A percentile compares a stretch with the other conserved stretches of the same genome.
phyloP scores from a whole-genome alignment of 2,888 invertebrate species.

The Hartigia nigra region DNA sequence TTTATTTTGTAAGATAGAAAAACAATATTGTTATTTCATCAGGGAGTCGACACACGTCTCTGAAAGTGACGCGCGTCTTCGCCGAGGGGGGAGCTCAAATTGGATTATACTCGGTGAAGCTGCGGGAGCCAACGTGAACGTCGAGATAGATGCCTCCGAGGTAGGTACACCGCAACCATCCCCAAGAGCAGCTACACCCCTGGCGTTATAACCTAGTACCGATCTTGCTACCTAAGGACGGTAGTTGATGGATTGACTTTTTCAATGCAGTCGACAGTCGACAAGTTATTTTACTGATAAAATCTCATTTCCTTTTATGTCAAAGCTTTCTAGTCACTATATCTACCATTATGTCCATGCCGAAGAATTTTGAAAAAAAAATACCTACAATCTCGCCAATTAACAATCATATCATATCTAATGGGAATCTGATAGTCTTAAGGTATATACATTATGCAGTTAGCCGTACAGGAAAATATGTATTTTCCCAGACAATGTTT shows the following conservation, averaged over 20 bases:
- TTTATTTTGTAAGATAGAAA: slow-evolving; percentile 44
- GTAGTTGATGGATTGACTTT: slow-evolving; percentile 60
- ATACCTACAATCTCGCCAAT: not conserved
- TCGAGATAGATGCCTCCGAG: slow-evolving; percentile 7
- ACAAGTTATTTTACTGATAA: slow-evolving; percentile 25
- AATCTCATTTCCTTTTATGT: not conserved
- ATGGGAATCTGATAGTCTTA: not conserved
- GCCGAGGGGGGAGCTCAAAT: slow-evolving; percentile 58
- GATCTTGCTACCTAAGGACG: slow-evolving; percentile 38
- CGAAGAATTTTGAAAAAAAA: no score
- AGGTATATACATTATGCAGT: not conserved
- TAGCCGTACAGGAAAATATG: not conserved
- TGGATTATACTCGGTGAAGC: slow-evolving; percentile 55
- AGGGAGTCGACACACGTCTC: slow-evolving; percentile 59
- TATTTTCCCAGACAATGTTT: not conserved
- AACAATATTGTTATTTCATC: slow-evolving; percentile 63
- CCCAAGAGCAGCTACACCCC: slow-evolving; percentile 26
- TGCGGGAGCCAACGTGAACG: slow-evolving; percentile 14
- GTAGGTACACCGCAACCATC: not conserved
- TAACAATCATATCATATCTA: not conserved
- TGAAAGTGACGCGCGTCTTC: slow-evolving; percentile 53
- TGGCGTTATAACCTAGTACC: slow-evolving; percentile 21
- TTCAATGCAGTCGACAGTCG: slow-evolving; percentile 55
- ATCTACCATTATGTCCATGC: not conserved
- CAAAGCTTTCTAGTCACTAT: not conserved